Evolutionary conservation across 2,888 invertebrate genomes (phyloP).

Genomic region (Falcaria lacertinaria): DNA sequence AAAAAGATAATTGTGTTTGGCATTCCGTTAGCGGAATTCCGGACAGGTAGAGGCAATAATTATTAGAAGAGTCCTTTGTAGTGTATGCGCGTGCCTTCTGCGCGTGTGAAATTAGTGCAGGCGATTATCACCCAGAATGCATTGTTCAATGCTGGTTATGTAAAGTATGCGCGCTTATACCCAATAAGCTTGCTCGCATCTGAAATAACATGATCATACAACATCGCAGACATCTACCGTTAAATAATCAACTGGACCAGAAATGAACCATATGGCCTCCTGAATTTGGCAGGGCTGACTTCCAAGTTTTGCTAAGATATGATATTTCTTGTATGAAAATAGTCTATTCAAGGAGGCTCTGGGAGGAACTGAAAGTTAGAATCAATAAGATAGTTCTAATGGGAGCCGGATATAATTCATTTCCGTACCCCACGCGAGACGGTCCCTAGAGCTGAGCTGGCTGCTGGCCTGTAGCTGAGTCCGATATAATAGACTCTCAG

Average conservation of each 20-base stretch:
- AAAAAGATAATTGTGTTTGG: conserved; percentile 35
- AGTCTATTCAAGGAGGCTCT: no score
- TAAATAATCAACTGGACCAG: no score
- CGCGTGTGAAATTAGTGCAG: background rate
- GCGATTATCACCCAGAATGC: background rate
- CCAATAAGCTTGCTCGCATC: background rate
- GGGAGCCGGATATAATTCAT: no score
- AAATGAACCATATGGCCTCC: no score
- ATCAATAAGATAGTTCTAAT: no score
- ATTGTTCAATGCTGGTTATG: background rate
- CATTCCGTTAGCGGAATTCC: conserved; percentile 18
- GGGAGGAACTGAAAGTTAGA: no score
- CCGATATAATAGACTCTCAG: conserved; percentile 3
- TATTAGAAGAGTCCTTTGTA: conserved; percentile 10
- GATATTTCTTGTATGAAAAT: no score
- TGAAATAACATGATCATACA: background rate
- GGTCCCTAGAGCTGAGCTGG: no score
- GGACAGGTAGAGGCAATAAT: conserved; percentile 18
- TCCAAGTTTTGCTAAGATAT: no score
- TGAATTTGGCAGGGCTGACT: no score
- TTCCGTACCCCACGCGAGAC: no score
- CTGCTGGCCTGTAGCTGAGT: no score
- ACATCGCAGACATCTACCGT: background rate
- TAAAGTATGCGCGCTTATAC: background rate
- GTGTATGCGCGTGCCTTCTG: background rate